Conservation (phyloP, 2,113 vertebrate species). For the Oplegnathus fasciatus region DNA sequence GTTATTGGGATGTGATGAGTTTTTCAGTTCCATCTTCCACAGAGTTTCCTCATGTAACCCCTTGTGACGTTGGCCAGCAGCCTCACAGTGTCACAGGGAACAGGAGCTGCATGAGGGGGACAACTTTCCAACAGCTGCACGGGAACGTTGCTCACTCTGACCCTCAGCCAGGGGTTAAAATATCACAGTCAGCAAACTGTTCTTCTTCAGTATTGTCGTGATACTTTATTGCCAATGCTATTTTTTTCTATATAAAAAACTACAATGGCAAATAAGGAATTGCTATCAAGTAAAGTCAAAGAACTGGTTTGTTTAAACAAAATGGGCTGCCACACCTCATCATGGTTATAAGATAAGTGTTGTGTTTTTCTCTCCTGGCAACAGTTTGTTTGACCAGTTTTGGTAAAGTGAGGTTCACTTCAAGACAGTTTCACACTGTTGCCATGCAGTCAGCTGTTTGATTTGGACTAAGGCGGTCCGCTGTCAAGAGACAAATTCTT, state of each 20-base stretch:
- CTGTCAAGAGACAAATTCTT: background rate
- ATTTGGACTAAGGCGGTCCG: too few relatives aligned
- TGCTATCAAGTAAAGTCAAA: background rate
- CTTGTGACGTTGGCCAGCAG: background rate
- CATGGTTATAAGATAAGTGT: background rate
- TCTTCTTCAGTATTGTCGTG: background rate
- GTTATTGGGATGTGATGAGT: slow-evolving; percentile 1
- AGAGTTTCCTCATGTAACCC: background rate
- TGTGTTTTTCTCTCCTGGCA: background rate
- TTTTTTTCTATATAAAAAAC: background rate
- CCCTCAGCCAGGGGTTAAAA: slow-evolving; percentile 34
- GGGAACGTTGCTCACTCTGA: background rate
- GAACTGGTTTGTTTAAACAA: background rate
- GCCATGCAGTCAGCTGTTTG: background rate
- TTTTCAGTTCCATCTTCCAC: slow-evolving; percentile 7
- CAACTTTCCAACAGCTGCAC: slow-evolving; percentile 57
- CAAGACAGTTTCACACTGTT: too few relatives aligned
- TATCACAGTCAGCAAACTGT: slow-evolving; percentile 7
- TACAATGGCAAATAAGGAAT: background rate
- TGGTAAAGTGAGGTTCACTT: background rate
- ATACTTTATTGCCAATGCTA: background rate
- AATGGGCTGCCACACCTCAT: background rate
- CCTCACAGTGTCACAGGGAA: slow-evolving; percentile 23
- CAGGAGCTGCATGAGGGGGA: background rate
- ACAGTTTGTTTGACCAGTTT: background rate